Evolutionary conservation across 92 coral and sea anemone genomes (phyloP).

Genomic region (Desmophyllum pertusum): DNA sequence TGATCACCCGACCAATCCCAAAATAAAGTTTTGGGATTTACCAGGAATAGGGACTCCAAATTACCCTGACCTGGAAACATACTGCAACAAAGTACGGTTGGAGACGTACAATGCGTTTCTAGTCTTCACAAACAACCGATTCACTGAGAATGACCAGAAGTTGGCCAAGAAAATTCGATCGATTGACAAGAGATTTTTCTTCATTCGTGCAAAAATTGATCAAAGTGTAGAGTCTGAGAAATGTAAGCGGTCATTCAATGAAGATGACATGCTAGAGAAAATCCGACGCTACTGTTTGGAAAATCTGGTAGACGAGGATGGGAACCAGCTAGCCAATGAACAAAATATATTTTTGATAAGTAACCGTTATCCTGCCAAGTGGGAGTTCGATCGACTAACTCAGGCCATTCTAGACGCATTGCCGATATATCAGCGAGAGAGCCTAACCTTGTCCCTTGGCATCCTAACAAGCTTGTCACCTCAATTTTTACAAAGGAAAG

Average conservation of each 20-base stretch:
- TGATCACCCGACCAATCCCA: slow-evolving; percentile 33
- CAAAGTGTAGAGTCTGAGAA: slow-evolving; percentile 1
- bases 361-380: slow-evolving; percentile 16
- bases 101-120: slow-evolving; percentile 33
- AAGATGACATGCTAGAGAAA: slow-evolving; percentile 5
- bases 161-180: slow-evolving; percentile 28
- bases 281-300: slow-evolving; percentile 4
- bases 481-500: slow-evolving; percentile 6
- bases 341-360: slow-evolving; percentile 36
- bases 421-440: slow-evolving; percentile 11
- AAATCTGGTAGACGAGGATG: background rate
- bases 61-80: slow-evolving; percentile 33
- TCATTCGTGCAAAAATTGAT: slow-evolving; percentile 25
- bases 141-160: slow-evolving; percentile 20
- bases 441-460: slow-evolving; percentile 22
- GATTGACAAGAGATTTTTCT: slow-evolving; percentile 10
- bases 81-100: slow-evolving; percentile 14
- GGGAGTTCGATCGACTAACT: slow-evolving; percentile 46
- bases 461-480: background rate
- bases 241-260: slow-evolving; percentile 24
- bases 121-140: slow-evolving; percentile 30
- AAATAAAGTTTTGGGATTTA: slow-evolving; percentile 42
- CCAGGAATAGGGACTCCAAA: slow-evolving; percentile 47
- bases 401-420: slow-evolving; percentile 39
- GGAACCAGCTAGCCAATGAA: background rate